phyloP scores from a whole-genome alignment of 2,888 invertebrate genomes.

The Microctonus hyperodae region DNA sequence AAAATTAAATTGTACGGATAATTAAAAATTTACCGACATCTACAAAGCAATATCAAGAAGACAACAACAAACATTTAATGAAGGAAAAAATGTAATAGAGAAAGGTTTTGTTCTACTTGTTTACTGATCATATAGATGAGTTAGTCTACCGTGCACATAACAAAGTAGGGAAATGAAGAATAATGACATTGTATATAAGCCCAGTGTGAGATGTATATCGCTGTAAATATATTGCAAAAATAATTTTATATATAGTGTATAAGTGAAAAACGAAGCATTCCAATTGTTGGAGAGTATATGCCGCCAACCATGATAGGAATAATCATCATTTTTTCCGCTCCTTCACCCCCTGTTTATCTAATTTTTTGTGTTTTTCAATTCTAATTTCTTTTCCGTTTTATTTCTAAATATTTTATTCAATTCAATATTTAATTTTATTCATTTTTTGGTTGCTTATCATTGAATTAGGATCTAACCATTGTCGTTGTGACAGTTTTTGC shows the following conservation, averaged over 20 bases:
- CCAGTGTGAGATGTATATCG: neutral
- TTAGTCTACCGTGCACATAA: conserved; percentile 3
- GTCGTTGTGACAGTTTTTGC: conserved; percentile 87
- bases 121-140: neutral
- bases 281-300: conserved; percentile 13
- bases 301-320: conserved; percentile 34
- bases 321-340: conserved; percentile 14
- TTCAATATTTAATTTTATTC: neutral
- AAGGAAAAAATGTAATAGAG: conserved; percentile 8
- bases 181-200: neutral
- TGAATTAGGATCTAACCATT: conserved; percentile 56
- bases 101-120: neutral
- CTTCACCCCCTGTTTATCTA: neutral
- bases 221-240: neutral
- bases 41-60: neutral
- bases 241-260: neutral
- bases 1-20: neutral
- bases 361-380: neutral
- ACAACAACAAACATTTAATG: conserved; percentile 3
- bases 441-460: conserved; percentile 2
- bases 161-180: conserved; percentile 1
- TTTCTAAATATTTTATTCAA: neutral
- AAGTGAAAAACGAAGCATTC: conserved; percentile 15
- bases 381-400: neutral
- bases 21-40: neutral